These are phyloP conservation scores for Hippocampus abdominalis DNA, from an alignment of 2,113 vertebrate genomes.

Conservation along the genomic window DNA sequence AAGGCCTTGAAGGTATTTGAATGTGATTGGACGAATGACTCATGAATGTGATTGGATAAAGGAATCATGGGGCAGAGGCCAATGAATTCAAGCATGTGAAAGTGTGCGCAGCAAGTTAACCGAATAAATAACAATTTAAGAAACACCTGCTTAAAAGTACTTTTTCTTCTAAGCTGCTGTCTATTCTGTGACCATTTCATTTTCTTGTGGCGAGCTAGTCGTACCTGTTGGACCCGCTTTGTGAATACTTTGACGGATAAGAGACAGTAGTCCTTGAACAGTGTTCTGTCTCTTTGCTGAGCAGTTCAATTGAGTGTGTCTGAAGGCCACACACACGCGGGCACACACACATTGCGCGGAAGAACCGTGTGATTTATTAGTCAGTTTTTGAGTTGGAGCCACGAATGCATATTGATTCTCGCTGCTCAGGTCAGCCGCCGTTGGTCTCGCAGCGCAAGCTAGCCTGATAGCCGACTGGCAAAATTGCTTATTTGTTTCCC, in stretches of 20 bases:
- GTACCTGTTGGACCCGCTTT: slow-evolving; percentile 29
- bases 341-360: slow-evolving; percentile 23
- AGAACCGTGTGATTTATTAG: slow-evolving; percentile 56
- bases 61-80: too few relatives aligned
- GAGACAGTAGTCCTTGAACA: slow-evolving; percentile 1
- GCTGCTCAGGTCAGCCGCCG: slow-evolving; percentile 54
- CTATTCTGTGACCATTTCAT: slow-evolving; percentile 10
- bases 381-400: slow-evolving; percentile 62
- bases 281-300: slow-evolving; percentile 7
- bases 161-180: neutral
- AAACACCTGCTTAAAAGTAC: neutral
- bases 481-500: slow-evolving; percentile 52
- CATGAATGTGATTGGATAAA: too few relatives aligned
- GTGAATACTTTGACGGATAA: slow-evolving; percentile 18
- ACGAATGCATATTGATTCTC: slow-evolving; percentile 64
- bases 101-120: too few relatives aligned
- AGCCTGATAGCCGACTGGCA: slow-evolving; percentile 63
- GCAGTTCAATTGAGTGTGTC: slow-evolving; percentile 22
- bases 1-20: too few relatives aligned
- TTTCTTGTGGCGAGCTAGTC: neutral
- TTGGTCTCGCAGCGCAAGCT: slow-evolving; percentile 60
- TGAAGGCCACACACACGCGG: slow-evolving; percentile 21
- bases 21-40: too few relatives aligned
- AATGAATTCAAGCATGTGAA: too few relatives aligned
- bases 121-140: neutral